phyloP scores from a whole-genome alignment of 2,888 invertebrate species.

The Cancer borealis region DNA sequence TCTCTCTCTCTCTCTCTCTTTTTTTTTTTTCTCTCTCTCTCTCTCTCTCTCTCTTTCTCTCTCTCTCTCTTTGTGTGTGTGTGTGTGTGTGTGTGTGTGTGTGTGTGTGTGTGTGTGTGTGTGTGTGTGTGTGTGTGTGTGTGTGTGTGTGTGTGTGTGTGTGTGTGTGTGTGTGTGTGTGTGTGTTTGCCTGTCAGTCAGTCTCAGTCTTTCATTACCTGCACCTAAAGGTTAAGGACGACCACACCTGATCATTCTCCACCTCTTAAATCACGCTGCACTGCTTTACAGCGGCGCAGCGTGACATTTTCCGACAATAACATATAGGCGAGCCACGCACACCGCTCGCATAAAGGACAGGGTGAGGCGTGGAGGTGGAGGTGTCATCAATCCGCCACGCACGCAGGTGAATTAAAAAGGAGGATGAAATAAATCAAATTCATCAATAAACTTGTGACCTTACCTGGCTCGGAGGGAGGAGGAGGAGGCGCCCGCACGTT shows the following conservation, averaged over 20 bases:
- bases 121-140: too few relatives aligned
- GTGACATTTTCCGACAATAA: conserved; percentile 4
- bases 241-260: background rate
- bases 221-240: background rate
- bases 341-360: background rate
- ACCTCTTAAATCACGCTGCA: background rate
- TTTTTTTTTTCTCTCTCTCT: too few relatives aligned
- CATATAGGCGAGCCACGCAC: background rate
- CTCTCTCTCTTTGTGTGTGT: too few relatives aligned
- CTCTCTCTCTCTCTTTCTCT: too few relatives aligned
- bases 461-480: conserved; percentile 58
- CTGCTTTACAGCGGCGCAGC: background rate
- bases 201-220: too few relatives aligned
- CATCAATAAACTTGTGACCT: conserved; percentile 31
- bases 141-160: too few relatives aligned
- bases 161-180: too few relatives aligned
- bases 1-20: too few relatives aligned
- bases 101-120: too few relatives aligned
- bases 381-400: background rate
- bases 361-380: background rate
- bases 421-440: background rate
- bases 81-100: too few relatives aligned
- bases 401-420: conserved; percentile 12
- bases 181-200: too few relatives aligned
- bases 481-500: conserved; percentile 63